Percentiles rank a stretch among this genome's conserved stretches.
Conservation (phyloP, 1,140 invertebrate genomes). For the Diprion similis region DNA sequence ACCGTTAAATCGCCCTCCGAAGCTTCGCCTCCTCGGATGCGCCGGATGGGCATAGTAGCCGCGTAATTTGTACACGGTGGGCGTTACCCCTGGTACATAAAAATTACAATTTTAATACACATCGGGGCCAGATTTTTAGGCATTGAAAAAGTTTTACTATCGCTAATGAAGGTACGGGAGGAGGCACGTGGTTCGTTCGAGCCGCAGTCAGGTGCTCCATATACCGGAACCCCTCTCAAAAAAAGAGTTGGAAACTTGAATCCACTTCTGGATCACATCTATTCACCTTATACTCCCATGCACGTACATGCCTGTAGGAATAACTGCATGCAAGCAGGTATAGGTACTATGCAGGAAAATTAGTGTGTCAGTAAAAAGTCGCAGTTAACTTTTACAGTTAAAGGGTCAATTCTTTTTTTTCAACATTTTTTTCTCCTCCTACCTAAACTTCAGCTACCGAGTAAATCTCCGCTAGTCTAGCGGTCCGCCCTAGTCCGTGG, state of each 20-base stretch:
- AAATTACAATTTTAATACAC: not conserved
- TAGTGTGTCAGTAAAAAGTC: slow-evolving; percentile 33
- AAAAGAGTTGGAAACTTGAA: not conserved
- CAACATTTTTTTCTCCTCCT: not conserved
- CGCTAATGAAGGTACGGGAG: slow-evolving; percentile 1
- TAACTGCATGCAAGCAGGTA: not conserved
- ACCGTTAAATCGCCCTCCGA: slow-evolving; percentile 38
- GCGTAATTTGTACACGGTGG: slow-evolving; percentile 33
- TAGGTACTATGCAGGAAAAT: too few species aligned
- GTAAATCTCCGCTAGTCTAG: slow-evolving; percentile 11
- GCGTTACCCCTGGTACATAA: slow-evolving; percentile 29
- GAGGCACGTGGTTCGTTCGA: not conserved
- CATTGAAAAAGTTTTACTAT: slow-evolving; percentile 29
- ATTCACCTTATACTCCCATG: too few species aligned
- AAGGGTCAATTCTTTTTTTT: slow-evolving; percentile 37
- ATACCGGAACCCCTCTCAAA: slow-evolving; percentile 5
- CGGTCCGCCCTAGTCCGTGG: slow-evolving; percentile 3
- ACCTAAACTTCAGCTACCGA: slow-evolving; percentile 14
- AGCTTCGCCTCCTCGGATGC: not conserved
- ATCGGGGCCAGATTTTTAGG: slow-evolving; percentile 12
- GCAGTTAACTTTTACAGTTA: slow-evolving; percentile 35
- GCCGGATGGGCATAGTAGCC: not conserved
- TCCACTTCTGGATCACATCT: too few species aligned
- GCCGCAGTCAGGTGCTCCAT: slow-evolving; percentile 14
- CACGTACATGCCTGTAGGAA: too few species aligned